These are phyloP conservation scores for Hymenochirus boettgeri DNA, from an alignment of 2,113 vertebrate species.

Conservation along the genomic window DNA sequence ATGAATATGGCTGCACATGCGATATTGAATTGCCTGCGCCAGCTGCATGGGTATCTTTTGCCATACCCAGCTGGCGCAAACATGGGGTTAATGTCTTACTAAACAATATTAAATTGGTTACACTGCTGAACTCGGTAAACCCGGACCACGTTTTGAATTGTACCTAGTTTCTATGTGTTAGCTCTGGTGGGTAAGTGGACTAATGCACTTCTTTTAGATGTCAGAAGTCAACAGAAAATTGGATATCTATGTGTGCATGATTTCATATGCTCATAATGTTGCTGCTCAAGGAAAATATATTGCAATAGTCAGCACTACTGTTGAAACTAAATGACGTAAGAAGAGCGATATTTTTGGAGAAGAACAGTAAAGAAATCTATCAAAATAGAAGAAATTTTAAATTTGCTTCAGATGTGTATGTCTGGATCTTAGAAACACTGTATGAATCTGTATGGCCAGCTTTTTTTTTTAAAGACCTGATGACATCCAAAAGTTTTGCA, in stretches of 20 bases:
- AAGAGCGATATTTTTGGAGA: slow-evolving; percentile 93
- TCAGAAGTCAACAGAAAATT: no score
- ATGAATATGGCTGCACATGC: no score
- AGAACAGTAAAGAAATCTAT: slow-evolving; percentile 56
- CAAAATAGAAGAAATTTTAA: slow-evolving; percentile 50
- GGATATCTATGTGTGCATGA: slow-evolving; percentile 98
- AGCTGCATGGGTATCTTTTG: no score
- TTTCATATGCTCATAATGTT: slow-evolving; percentile 91
- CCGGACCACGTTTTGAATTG: no score
- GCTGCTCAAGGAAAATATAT: slow-evolving; percentile 90
- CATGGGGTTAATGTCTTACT: no score
- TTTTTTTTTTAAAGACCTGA: slow-evolving; percentile 77
- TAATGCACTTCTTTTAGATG: no score
- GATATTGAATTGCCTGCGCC: no score
- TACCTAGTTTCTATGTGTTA: no score
- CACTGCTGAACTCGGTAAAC: no score
- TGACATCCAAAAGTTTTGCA: slow-evolving; percentile 68
- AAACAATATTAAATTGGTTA: no score
- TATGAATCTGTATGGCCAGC: slow-evolving; percentile 73
- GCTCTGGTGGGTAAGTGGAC: no score
- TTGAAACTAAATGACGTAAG: slow-evolving; percentile 85
- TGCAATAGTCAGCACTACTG: slow-evolving; percentile 89
- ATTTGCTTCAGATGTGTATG: slow-evolving; percentile 58
- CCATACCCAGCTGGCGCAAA: no score
- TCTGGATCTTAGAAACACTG: slow-evolving; percentile 70